phyloP scores from a whole-genome alignment of 2,888 invertebrate species.

The Mesoligia furuncula region DNA sequence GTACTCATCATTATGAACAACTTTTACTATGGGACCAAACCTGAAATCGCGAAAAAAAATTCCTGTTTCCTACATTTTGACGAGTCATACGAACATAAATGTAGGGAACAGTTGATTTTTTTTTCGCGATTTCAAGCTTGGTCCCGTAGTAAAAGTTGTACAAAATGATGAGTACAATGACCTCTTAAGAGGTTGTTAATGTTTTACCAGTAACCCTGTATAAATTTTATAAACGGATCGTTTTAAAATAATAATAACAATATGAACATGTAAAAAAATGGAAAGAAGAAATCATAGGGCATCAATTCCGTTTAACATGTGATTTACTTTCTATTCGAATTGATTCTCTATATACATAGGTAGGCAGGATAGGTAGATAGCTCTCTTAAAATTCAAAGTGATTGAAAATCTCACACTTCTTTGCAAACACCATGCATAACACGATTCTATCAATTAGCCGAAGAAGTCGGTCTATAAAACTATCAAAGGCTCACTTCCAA shows the following conservation, averaged over 20 bases:
- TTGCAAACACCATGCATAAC: neutral
- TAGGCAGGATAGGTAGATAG: no score
- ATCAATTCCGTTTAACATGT: neutral
- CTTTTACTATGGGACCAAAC: no score
- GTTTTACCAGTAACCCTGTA: no score
- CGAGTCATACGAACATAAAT: no score
- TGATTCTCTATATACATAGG: neutral
- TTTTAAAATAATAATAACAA: neutral
- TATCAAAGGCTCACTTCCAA: neutral
- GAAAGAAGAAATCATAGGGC: neutral
- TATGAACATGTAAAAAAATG: neutral
- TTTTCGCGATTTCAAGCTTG: no score
- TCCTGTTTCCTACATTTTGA: no score
- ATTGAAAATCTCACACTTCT: neutral
- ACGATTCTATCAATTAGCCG: neutral
- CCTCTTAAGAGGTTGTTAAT: no score
- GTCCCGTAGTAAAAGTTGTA: no score
- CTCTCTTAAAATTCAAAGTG: neutral
- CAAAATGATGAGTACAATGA: no score
- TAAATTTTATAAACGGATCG: neutral
- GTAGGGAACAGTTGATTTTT: no score
- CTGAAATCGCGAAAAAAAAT: no score
- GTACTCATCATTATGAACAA: no score
- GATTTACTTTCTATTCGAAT: neutral
- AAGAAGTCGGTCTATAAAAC: conserved; percentile 6